Base-by-base conservation (phyloP, 2,888 invertebrate species). In the Limnephilus marmoratus region DNA sequence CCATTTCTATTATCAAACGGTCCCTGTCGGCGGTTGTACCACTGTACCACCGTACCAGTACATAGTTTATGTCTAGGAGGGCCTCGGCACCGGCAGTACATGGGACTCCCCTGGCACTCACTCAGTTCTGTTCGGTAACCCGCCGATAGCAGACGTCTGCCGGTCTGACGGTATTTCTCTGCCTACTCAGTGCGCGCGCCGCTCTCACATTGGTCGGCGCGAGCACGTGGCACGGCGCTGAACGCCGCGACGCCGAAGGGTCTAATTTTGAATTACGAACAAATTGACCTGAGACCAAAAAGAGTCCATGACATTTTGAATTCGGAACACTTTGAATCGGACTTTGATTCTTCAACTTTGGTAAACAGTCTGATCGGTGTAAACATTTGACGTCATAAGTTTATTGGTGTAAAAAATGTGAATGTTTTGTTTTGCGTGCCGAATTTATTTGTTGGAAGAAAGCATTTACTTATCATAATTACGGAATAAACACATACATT, bases 61-160 rank as follows among this genome's bases (percentile, higher is more conserved):
- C 24, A n/a, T 24, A 68, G 68, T 68, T 68, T 68, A 68, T 68
- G n/a, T 68, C 68, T 68, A 68, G n/a, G 68, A 68, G 68, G 68
- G 68, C 68, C 68, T n/a, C 68, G 24, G 53, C 53, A 53, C 53
- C 15, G 18, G 68, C 68, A 24, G 45, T 45, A 45, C 45, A 45
- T 45, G 45, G 45, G 45, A 45, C 45, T 45, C 45, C 45, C 45
- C 45, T 45, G 45, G 45, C 45, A 45, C 53, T 34, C 37, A 53
- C 87, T 18, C 92, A 92, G 92, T 92, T 41, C 90, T 31, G 83
- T 90, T 88, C 92, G 87, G 90, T 68, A 45, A 37, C 87, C 81
- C 92, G 92, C 31, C 92, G 83, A 82, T 53, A 82, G 53, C 92
- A 87, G 90, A 90, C 92, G 92, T 15, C 91, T 18, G n/a, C 82